Percentiles rank a stretch among this genome's conserved stretches.
These are phyloP conservation scores for Hirtodrosophila confusa DNA, from an alignment of 2,888 invertebrate species.

Conservation along the genomic window DNA sequence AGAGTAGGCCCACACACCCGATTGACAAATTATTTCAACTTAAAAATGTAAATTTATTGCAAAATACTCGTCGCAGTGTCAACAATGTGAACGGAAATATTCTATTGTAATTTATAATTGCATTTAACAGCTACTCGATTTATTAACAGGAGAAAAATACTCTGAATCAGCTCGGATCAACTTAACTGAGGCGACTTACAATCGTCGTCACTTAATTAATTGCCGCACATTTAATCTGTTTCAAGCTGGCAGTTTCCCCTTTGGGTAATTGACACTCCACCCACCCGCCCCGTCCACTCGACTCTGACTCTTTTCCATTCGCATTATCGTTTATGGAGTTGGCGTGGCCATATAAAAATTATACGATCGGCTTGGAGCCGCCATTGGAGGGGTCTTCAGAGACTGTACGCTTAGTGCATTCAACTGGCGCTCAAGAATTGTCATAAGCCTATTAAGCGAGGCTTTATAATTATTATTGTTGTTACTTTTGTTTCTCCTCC, in stretches of 20 bases:
- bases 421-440: conserved; percentile 72
- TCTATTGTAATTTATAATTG: conserved; percentile 62
- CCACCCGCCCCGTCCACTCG: neutral
- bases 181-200: conserved; percentile 44
- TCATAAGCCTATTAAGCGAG: conserved; percentile 76
- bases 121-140: conserved; percentile 53
- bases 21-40: conserved; percentile 63
- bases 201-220: conserved; percentile 68
- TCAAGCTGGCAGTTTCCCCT: conserved; percentile 27
- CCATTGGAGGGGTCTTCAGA: conserved; percentile 25
- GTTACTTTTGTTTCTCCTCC: conserved; percentile 19
- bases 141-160: conserved; percentile 28
- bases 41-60: conserved; percentile 57
- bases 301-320: conserved; percentile 6
- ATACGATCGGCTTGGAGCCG: conserved; percentile 41
- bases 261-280: conserved; percentile 4
- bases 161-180: conserved; percentile 60
- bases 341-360: conserved; percentile 60
- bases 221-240: conserved; percentile 69
- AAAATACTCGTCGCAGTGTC: conserved; percentile 22
- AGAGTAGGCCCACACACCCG: conserved; percentile 28
- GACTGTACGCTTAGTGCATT: conserved; percentile 62
- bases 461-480: conserved; percentile 46
- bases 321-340: conserved; percentile 64
- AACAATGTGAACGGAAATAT: conserved; percentile 69